A percentile compares a stretch with the other conserved stretches of the same genome.
phyloP scores from a whole-genome alignment of 2,888 invertebrate species.

The Resseliella maxima region DNA sequence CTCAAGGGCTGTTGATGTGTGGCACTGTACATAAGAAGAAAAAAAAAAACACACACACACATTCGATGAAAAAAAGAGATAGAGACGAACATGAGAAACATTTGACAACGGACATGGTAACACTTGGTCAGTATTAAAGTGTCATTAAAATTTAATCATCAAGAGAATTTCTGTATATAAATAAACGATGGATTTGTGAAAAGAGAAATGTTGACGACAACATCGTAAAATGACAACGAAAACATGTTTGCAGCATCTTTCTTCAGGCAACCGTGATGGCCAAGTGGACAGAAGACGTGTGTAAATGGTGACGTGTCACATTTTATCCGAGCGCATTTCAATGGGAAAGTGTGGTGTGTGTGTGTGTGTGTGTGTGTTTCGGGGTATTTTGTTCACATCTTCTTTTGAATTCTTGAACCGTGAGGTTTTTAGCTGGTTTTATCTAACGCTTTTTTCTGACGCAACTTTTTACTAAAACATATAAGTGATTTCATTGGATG shows the following conservation, averaged over 20 bases:
- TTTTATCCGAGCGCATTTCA: neutral
- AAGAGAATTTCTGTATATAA: conserved; percentile 41
- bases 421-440: neutral
- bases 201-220: conserved; percentile 20
- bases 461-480: neutral
- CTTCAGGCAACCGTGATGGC: neutral
- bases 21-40: neutral
- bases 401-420: neutral
- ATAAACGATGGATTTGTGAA: conserved; percentile 9
- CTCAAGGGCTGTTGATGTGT: conserved; percentile 57
- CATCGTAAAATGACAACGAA: conserved; percentile 44
- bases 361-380: neutral
- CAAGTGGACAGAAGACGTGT: conserved; percentile 10
- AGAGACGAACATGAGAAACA: conserved; percentile 14
- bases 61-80: neutral
- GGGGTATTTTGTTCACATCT: neutral
- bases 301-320: conserved; percentile 5
- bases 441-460: neutral
- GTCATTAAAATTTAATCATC: conserved; percentile 57
- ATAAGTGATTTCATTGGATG: conserved; percentile 36
- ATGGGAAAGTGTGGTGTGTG: neutral
- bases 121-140: conserved; percentile 57
- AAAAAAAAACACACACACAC: neutral
- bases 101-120: conserved; percentile 57
- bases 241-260: conserved; percentile 53